A percentile compares a stretch with the other conserved stretches of the same genome.
phyloP scores from a whole-genome alignment of 1,140 invertebrate genomes.

The Bombus affinis region DNA sequence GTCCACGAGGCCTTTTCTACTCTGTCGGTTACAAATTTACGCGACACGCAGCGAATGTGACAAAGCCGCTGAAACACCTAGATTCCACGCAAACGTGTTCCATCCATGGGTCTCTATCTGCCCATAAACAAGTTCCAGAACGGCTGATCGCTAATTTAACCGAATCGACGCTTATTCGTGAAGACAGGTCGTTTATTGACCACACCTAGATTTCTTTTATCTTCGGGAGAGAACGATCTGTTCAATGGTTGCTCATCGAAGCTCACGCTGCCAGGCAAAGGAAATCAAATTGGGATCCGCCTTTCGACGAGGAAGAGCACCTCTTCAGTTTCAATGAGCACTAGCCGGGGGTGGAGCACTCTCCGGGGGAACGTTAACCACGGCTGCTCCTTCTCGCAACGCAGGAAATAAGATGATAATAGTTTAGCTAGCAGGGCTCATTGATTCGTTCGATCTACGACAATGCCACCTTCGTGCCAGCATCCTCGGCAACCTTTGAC shows the following conservation, averaged over 20 bases:
- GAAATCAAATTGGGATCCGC: conserved; percentile 73
- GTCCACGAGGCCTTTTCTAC: background rate
- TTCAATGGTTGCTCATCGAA: background rate
- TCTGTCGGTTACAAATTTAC: background rate
- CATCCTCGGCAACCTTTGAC: background rate
- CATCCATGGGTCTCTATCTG: background rate
- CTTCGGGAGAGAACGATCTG: background rate
- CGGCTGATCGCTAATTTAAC: background rate
- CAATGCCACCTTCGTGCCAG: conserved; percentile 50
- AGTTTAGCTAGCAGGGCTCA: background rate
- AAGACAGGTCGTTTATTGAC: background rate
- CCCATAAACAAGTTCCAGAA: background rate
- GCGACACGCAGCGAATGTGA: background rate
- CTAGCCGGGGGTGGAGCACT: conserved; percentile 58
- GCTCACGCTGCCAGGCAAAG: conserved; percentile 24
- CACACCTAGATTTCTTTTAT: conserved; percentile 19
- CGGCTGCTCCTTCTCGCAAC: background rate
- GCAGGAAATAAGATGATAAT: conserved; percentile 19
- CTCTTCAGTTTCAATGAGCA: conserved; percentile 69
- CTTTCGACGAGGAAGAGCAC: conserved; percentile 63
- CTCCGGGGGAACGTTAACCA: conserved; percentile 65
- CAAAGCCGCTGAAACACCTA: background rate
- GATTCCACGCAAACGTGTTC: background rate
- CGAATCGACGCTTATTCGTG: background rate
- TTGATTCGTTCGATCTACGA: conserved; percentile 56